Conservation (phyloP, 2,797 vertebrate species). For the Uromys caudimaculatus region DNA sequence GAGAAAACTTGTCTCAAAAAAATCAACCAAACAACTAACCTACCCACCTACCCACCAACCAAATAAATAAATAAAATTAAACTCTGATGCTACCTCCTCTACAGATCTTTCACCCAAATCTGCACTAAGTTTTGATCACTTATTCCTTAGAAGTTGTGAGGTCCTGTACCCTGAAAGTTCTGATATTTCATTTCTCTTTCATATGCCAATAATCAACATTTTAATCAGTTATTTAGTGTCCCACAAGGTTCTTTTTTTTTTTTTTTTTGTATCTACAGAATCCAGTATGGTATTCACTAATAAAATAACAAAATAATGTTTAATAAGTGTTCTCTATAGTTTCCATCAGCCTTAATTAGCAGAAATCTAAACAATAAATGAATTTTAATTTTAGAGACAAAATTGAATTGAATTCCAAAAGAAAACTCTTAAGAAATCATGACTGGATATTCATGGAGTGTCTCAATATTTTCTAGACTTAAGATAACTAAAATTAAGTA, state of each 20-base stretch:
- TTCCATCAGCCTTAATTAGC: background rate
- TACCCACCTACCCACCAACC: background rate
- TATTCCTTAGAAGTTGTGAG: background rate
- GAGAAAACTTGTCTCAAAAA: background rate
- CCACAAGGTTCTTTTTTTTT: too few species aligned
- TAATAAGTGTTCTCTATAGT: background rate
- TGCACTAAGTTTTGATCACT: background rate
- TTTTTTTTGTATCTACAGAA: background rate
- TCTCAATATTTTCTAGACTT: background rate
- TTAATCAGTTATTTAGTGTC: background rate
- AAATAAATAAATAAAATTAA: background rate
- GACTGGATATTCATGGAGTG: background rate
- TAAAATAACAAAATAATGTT: background rate
- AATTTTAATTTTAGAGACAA: conserved; percentile 11
- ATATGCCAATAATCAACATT: background rate
- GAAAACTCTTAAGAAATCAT: background rate
- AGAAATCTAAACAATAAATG: conserved; percentile 27
- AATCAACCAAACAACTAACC: background rate
- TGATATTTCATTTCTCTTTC: background rate
- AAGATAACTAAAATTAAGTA: conserved; percentile 6
- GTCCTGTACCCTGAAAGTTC: background rate
- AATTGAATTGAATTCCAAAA: background rate
- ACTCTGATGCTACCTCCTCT: background rate
- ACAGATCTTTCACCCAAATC: background rate
- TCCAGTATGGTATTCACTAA: background rate